Evolutionary conservation across 2,797 vertebrate species (phyloP), one percentile per base, ranked within the genome.

Genomic region (Knipowitschia caucasica): DNA sequence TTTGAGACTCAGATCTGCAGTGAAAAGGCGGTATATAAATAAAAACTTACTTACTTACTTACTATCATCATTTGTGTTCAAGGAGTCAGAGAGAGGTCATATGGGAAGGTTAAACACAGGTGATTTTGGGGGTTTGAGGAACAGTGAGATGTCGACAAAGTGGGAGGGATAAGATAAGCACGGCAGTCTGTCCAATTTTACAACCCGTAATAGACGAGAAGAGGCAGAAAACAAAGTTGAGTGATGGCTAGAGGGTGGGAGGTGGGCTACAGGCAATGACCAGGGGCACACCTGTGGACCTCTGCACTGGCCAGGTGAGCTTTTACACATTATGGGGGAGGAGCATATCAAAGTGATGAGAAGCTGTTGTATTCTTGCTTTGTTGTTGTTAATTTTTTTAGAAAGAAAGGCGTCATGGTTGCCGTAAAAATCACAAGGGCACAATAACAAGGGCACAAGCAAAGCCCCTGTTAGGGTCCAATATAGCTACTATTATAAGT

Each of bases 261-360:
- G 74, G 71, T 30, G 65, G 80, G 62, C 69, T 77, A 33, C 68
- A 75, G 77, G 85, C 78, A 80, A 50, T 31, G 29, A 72, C 80
- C 77, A 54, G 36, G 38, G 71, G 74, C 71, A 75, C 71, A 83
- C 82, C 83, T 83, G 75, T 65, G 68, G 55, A 69, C 75, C 71
- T 81, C 66, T 50, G 67, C 53, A 63, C 25, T 2, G 8, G 56
- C 39, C 50, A 50, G 54, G 14, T 60, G 68, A 72, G 57, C 25
- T 54, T 49, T 71, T 68, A 40, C 64, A 62, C 20, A 34, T 31
- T 20, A 14, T 43, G 49, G 12, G 49, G 66, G 54, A 56, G 50
- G 61, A 42, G 60, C 36, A 34, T 24, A 26, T 39, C 44, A 54
- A 47, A 33, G 46, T 38, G 60, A 69, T 62, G 50, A 70, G 55